Evolutionary conservation across 1,140 invertebrate species (phyloP).

Genomic region (Ceratina australensis): DNA sequence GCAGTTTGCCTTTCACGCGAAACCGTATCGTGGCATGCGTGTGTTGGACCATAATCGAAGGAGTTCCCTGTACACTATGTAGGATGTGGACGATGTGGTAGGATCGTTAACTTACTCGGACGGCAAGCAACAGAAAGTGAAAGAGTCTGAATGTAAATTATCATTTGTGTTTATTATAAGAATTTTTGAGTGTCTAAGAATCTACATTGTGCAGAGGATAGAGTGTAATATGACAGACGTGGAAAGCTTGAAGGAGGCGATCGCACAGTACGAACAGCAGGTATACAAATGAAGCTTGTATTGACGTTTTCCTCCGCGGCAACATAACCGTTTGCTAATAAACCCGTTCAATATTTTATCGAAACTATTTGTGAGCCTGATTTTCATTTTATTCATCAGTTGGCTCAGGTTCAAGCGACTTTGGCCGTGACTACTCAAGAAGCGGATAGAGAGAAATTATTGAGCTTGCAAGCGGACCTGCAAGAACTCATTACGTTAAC

Average conservation of each 20-base stretch:
- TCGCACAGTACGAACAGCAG: slow-evolving; percentile 80
- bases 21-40: too few relatives aligned
- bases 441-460: slow-evolving; percentile 81
- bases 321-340: slow-evolving; percentile 4
- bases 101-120: slow-evolving; percentile 30
- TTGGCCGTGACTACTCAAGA: slow-evolving; percentile 77
- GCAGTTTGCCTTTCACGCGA: too few relatives aligned
- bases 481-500: slow-evolving; percentile 84
- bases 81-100: neutral
- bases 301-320: neutral
- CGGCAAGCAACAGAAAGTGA: neutral
- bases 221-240: slow-evolving; percentile 60
- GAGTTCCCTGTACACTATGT: too few relatives aligned
- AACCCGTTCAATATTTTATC: neutral
- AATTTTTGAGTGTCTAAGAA: neutral
- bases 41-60: too few relatives aligned
- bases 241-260: slow-evolving; percentile 71
- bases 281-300: slow-evolving; percentile 63
- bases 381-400: slow-evolving; percentile 69
- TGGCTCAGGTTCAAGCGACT: slow-evolving; percentile 82
- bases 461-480: slow-evolving; percentile 82
- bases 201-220: neutral
- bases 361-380: neutral
- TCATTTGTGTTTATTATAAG: neutral
- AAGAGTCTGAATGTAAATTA: slow-evolving; percentile 22